These are phyloP conservation scores for Planiliza haematocheilus DNA, from an alignment of 2,113 vertebrate genomes.

Conservation along the genomic window DNA sequence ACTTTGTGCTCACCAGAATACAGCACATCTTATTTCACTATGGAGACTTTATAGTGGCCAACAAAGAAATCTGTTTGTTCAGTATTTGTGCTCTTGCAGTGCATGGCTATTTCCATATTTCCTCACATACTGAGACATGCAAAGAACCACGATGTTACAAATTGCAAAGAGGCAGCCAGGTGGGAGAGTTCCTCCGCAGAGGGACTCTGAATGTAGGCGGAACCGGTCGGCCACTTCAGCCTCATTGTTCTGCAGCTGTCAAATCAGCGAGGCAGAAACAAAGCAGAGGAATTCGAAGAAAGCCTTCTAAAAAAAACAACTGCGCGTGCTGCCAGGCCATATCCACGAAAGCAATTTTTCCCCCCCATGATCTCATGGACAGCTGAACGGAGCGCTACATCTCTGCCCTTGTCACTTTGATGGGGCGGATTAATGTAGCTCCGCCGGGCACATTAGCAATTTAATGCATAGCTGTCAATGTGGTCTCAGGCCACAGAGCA, in stretches of 20 bases:
- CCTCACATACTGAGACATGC: conserved; percentile 1
- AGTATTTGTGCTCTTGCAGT: background rate
- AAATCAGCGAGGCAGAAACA: conserved; percentile 56
- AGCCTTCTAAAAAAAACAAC: conserved; percentile 56
- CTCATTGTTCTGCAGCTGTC: conserved; percentile 63
- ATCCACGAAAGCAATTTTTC: conserved; percentile 63
- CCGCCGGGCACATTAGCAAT: conserved; percentile 68
- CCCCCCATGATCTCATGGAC: conserved; percentile 60
- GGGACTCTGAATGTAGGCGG: conserved; percentile 22
- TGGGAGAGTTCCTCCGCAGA: conserved; percentile 23
- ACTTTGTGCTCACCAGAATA: too few species aligned
- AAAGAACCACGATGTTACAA: conserved; percentile 10
- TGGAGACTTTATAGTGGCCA: background rate
- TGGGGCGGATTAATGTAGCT: conserved; percentile 61
- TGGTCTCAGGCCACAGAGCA: conserved; percentile 47
- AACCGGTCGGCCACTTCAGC: conserved; percentile 15
- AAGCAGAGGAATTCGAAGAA: conserved; percentile 51
- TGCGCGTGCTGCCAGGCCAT: conserved; percentile 20
- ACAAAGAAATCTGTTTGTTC: background rate
- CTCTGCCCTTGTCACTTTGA: conserved; percentile 67
- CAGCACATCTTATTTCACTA: background rate
- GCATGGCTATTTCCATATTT: conserved; percentile 6
- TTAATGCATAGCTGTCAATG: conserved; percentile 68
- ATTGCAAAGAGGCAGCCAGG: conserved; percentile 42
- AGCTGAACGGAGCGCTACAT: conserved; percentile 52